Evolutionary conservation across 2,888 invertebrate species (phyloP).

Genomic region (Thecocarcelia acutangulata): DNA sequence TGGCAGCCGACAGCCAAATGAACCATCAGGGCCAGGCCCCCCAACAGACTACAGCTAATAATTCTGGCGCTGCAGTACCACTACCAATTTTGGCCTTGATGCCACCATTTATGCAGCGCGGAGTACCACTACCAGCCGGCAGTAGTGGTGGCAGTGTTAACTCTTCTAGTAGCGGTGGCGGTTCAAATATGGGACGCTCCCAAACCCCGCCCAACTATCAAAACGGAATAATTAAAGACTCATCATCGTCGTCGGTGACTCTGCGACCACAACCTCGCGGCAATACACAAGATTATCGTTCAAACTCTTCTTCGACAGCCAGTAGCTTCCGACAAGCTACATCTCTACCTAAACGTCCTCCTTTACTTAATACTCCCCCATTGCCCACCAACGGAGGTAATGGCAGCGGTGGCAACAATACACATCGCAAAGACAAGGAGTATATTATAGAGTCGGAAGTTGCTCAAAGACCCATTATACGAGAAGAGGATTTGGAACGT

Average conservation of each 20-base stretch:
- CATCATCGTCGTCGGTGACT: conserved; percentile 54
- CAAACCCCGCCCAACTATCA: conserved; percentile 75
- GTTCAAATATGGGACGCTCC: conserved; percentile 58
- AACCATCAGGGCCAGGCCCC: conserved; percentile 82
- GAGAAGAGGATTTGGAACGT: conserved; percentile 94
- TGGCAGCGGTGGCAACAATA: conserved; percentile 66
- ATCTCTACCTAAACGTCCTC: conserved; percentile 78
- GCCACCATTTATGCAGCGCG: conserved; percentile 87
- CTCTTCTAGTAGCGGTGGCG: conserved; percentile 67
- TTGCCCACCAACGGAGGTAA: conserved; percentile 68
- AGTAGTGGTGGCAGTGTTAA: conserved; percentile 61
- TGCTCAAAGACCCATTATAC: conserved; percentile 92
- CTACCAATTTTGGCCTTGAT: conserved; percentile 88
- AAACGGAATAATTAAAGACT: conserved; percentile 74
- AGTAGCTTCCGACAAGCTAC: conserved; percentile 77
- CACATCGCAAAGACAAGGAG: conserved; percentile 76
- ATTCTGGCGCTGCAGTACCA: conserved; percentile 81
- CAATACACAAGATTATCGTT: conserved; percentile 72
- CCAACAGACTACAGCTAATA: conserved; percentile 78
- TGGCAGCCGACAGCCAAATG: conserved; percentile 74
- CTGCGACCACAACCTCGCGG: conserved; percentile 63
- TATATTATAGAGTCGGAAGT: conserved; percentile 82
- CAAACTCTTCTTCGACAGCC: conserved; percentile 72
- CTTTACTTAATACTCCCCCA: conserved; percentile 74
- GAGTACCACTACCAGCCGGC: conserved; percentile 74